A percentile compares a stretch with the other conserved stretches of the same genome.
Evolutionary conservation across 92 coral and sea anemone species (phyloP).

Genomic region (Epizoanthus ramosus): DNA sequence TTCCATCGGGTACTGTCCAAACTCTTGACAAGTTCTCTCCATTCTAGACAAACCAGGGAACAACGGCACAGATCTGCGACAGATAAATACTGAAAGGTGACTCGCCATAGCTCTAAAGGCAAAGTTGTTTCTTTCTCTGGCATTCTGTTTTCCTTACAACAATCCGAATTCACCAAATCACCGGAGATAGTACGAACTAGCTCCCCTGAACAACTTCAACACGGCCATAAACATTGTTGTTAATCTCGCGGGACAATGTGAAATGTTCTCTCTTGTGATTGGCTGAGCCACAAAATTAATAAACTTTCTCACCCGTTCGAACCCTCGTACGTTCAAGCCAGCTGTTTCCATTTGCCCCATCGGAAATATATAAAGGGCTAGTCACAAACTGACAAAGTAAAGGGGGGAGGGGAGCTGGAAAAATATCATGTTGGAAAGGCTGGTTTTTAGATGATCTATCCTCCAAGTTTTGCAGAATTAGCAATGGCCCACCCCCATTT

Average conservation of each 20-base stretch:
- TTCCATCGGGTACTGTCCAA: constrained; percentile 97
- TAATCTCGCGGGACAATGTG: constrained; percentile 25
- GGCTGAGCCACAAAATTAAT: constrained; percentile 18
- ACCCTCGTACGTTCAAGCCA: too few relatives aligned
- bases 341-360: background rate
- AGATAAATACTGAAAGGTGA: constrained; percentile 77
- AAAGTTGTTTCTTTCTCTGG: constrained; percentile 81
- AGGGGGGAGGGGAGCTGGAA: too few relatives aligned
- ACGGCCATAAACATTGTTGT: background rate
- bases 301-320: background rate
- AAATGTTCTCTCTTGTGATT: background rate
- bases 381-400: too few relatives aligned
- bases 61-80: constrained; percentile 91
- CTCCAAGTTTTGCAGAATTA: too few relatives aligned
- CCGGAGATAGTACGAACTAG: constrained; percentile 1
- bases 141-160: constrained; percentile 47
- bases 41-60: constrained; percentile 89
- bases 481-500: too few relatives aligned
- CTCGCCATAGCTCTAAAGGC: constrained; percentile 95
- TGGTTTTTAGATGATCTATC: too few relatives aligned
- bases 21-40: constrained; percentile 96
- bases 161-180: background rate
- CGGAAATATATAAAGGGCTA: too few relatives aligned
- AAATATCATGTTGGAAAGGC: too few relatives aligned
- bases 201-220: background rate